Evolutionary conservation across 2,888 invertebrate genomes (phyloP).

Genomic region (Sclerodermus sp.): DNA sequence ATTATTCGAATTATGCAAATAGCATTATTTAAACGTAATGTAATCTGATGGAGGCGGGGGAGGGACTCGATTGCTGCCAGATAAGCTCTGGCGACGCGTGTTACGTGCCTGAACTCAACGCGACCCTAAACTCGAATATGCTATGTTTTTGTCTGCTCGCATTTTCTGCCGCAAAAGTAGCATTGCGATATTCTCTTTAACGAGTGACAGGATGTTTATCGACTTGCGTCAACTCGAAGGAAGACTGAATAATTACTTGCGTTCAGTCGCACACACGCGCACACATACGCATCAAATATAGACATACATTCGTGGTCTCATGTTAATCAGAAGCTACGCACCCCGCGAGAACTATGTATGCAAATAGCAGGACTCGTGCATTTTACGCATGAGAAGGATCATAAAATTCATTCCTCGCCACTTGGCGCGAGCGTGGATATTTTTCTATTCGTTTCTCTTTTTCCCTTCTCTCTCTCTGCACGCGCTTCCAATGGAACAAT

Average conservation of each 20-base stretch:
- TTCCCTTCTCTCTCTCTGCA: constrained; percentile 10
- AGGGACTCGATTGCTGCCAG: no score
- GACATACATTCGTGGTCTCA: constrained; percentile 46
- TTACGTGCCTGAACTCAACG: no score
- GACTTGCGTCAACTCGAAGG: constrained; percentile 3
- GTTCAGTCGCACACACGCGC: no score
- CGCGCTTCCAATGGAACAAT: constrained; percentile 40
- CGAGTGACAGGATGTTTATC: constrained; percentile 12
- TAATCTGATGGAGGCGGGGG: no score
- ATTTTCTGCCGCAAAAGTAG: no score
- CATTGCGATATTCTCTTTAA: no score
- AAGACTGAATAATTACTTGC: constrained; percentile 27
- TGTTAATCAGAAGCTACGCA: constrained; percentile 48
- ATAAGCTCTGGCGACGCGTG: no score
- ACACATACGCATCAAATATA: no score
- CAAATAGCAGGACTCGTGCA: constrained; percentile 9
- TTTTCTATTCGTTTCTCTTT: constrained; percentile 14
- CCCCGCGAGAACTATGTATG: constrained; percentile 6
- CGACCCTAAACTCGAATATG: no score
- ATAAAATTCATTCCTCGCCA: constrained; percentile 35
- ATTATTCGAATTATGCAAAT: no score
- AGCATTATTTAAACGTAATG: no score
- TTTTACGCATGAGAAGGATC: constrained; percentile 42
- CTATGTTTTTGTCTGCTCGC: no score
- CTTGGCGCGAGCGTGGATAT: constrained; percentile 21